These are phyloP conservation scores for Pungitius pungitius DNA, from an alignment of 2,113 vertebrate genomes.

Conservation along the genomic window DNA sequence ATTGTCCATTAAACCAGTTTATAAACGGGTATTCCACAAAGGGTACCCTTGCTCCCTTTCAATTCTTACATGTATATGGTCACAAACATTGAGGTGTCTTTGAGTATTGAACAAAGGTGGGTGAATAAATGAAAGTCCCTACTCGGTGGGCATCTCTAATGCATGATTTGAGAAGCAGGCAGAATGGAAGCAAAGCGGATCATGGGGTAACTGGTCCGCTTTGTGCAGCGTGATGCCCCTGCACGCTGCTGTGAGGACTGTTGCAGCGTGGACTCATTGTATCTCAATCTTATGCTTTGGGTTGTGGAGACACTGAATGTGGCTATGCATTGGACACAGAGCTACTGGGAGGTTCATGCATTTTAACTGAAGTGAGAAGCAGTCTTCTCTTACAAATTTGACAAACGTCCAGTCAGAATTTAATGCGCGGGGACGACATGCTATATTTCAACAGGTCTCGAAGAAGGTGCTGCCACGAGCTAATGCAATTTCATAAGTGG, in stretches of 20 bases:
- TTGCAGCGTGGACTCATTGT: not conserved
- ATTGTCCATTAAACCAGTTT: not conserved
- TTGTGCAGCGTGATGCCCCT: not conserved
- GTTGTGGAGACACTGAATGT: slow-evolving; percentile 12
- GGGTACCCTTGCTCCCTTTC: slow-evolving; percentile 15
- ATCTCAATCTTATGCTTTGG: not conserved
- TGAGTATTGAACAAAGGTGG: slow-evolving; percentile 60
- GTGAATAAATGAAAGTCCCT: slow-evolving; percentile 42
- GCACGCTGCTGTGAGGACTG: not conserved
- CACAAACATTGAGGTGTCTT: slow-evolving; percentile 62
- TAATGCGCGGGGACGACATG: not conserved
- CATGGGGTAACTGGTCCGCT: slow-evolving; percentile 17
- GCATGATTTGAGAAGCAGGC: slow-evolving; percentile 33
- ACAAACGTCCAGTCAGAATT: not conserved
- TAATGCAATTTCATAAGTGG: not conserved
- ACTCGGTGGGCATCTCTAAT: slow-evolving; percentile 44
- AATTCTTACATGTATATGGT: slow-evolving; percentile 42
- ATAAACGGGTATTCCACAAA: not conserved
- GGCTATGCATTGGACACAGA: not conserved
- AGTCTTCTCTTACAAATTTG: not conserved
- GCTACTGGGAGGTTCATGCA: not conserved
- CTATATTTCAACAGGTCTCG: not conserved
- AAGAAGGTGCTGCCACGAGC: not conserved
- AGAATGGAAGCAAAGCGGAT: slow-evolving; percentile 40
- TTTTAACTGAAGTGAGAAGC: not conserved